Percentiles rank a stretch among this genome's conserved stretches.
Evolutionary conservation across 1,140 invertebrate species (phyloP).

Genomic region (Sycobia sp.): DNA sequence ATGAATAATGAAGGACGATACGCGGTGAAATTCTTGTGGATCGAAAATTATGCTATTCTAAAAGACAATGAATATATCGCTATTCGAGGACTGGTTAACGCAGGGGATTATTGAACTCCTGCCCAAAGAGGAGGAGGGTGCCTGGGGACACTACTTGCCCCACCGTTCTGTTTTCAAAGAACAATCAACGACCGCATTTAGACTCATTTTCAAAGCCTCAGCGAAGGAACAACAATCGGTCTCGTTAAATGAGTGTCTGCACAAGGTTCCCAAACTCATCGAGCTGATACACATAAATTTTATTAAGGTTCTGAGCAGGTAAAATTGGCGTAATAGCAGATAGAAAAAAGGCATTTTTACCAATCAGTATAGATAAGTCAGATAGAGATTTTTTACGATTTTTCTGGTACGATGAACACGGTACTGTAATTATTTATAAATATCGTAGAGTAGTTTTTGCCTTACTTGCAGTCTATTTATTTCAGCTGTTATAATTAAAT

Average conservation of each 20-base stretch:
- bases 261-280: constrained; percentile 48
- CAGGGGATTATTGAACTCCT: not conserved
- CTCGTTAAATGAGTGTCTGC: constrained; percentile 34
- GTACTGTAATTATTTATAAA: constrained; percentile 35
- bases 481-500: constrained; percentile 40
- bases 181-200: constrained; percentile 1
- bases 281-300: constrained; percentile 48
- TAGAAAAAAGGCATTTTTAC: constrained; percentile 55
- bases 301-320: constrained; percentile 48
- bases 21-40: not conserved
- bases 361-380: constrained; percentile 43
- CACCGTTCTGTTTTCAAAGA: constrained; percentile 5
- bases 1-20: no score
- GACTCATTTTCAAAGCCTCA: constrained; percentile 25
- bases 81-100: not conserved
- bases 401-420: constrained; percentile 42
- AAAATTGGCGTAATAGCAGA: constrained; percentile 51
- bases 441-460: constrained; percentile 38
- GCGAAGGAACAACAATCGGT: not conserved
- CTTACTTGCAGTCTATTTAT: constrained; percentile 44
- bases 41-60: not conserved
- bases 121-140: not conserved
- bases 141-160: not conserved
- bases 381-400: constrained; percentile 44
- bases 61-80: not conserved